phyloP scores from a whole-genome alignment of 2,888 invertebrate genomes.

The Linyphia triangularis region DNA sequence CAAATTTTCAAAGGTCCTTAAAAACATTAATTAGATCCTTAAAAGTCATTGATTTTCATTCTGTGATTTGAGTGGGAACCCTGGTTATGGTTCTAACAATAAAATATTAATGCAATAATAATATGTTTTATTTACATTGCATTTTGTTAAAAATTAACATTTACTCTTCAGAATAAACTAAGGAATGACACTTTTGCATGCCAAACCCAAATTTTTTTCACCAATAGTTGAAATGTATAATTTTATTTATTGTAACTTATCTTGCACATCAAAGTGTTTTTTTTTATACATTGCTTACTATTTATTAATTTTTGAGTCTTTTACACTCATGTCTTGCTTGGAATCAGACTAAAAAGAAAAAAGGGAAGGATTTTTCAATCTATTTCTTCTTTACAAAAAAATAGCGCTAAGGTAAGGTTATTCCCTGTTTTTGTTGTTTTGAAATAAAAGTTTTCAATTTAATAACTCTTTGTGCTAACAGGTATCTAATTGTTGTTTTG shows the following conservation, averaged over 20 bases:
- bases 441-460: not conserved
- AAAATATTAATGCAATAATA: not conserved
- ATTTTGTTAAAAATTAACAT: not conserved
- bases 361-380: constrained; percentile 98
- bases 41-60: too few relatives aligned
- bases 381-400: constrained; percentile 96
- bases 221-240: too few relatives aligned
- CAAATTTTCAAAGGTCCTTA: too few relatives aligned
- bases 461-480: not conserved
- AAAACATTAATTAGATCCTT: too few relatives aligned
- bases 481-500: not conserved
- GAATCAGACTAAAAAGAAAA: constrained; percentile 84
- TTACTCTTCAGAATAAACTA: not conserved
- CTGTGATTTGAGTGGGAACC: too few relatives aligned
- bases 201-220: too few relatives aligned
- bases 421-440: not conserved
- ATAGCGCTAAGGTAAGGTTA: constrained; percentile 91
- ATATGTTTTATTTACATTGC: not conserved
- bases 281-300: not conserved
- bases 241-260: not conserved
- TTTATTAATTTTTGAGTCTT: constrained; percentile 50
- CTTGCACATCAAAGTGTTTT: not conserved
- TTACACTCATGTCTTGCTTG: constrained; percentile 65
- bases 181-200: not conserved
- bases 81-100: too few relatives aligned